Base-by-base conservation (phyloP, 1,140 invertebrate genomes). In the Anastatus disparis region DNA sequence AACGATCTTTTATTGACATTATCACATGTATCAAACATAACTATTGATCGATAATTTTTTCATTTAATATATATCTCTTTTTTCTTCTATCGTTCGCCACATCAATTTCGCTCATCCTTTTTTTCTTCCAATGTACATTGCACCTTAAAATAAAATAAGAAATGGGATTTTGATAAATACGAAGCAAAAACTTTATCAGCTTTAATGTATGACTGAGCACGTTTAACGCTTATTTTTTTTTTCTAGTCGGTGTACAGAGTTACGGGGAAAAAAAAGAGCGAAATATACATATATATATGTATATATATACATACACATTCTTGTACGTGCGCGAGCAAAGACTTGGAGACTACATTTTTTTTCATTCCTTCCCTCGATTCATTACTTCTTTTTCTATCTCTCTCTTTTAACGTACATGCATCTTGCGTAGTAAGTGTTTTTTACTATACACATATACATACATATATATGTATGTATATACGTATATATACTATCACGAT, bases 141-240 rank as follows among this genome's bases (percentile, higher is more conserved):
- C 9, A 20, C 44, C 13, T 4, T 13, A 15, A 64, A 29, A 17
- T 15, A 63, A 63, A 46, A 64, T 35, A 56, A 31, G n/a, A n/a
- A 56, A 17, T 17, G 29, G 20, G 8, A 31, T 17, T 2, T 20
- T 17, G 3, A 40, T 22, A 38, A 13, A 24, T 40, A 24, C 13
- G n/a, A 26, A 50, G n/a, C n/a, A 29, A 55, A 65, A 65, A 55
- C 22, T 22, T 38, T 65, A 55, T 65, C 50, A 40, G 38, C 50
- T 65, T 40, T 65, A 65, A 65, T 65, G 38, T 55, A 65, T 55
- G 63, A 42, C 38, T 24, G 38, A 65, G 63, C 35, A 65, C 48
- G 63, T 65, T 50, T 29, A 55, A 42, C n/a, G 38, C 50, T 65
- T 65, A 53, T 40, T 64, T n/a, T n/a, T n/a, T n/a, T n/a, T n/a